Evolutionary conservation across 2,888 invertebrate species (phyloP), one percentile per base, ranked within the genome.

Genomic region (Spisula subtruncata): DNA sequence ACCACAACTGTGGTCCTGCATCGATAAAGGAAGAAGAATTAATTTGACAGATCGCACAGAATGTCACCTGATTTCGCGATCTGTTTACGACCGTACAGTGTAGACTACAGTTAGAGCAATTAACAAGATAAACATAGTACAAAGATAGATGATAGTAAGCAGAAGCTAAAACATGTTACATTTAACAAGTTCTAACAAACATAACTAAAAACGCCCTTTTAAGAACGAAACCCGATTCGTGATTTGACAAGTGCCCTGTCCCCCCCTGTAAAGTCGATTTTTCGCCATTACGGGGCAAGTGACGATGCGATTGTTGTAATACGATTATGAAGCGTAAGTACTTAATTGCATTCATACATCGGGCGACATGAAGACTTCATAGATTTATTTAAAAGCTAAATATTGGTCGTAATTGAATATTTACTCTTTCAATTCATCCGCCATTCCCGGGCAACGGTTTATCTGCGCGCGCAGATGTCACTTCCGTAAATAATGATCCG

Each of bases 361-460:
- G 5, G 29, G 18, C 35, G 5, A 6, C 6, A 8, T n/a, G 1
- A 14, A 25, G 35, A 12, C 12, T n/a, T 32, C 32, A 29, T 35
- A 35, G 16, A 79, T 35, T 2, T 16, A 79, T n/a, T 14, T 25
- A 8, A 35, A 46, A 16, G 35, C 20, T 66, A 66, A 66, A 25
- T 66, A 66, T n/a, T 66, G 25, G 10, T n/a, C 12, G 25, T 66
- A 25, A 20, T 25, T 2, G 25, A 66, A 75, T 75, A 82, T 80
- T 83, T 83, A 92, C 91, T 89, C 88, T 88, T 94, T 94, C 88
- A 93, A 94, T 93, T 94, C 94, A 87, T 94, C 94, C 94, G 94
- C 94, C 94, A 94, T 94, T 93, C 87, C 93, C 60, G 87, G 86
- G 85, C 85, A 91, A 89, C 90, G 86, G 86, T 87, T 86, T 46